Conservation (phyloP, 2,888 invertebrate genomes). For the Campoplex capitator region DNA sequence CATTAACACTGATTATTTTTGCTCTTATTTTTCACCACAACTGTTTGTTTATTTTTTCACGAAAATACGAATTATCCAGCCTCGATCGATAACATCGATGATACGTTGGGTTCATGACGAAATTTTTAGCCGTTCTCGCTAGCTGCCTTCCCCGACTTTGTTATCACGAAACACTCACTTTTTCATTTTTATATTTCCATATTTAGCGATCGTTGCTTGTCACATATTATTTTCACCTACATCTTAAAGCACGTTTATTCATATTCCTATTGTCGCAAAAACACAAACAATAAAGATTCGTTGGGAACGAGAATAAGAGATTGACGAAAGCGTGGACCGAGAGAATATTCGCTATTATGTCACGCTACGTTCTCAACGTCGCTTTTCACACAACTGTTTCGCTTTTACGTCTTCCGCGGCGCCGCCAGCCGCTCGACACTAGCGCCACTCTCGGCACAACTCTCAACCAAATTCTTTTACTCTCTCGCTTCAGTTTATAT, state of each 20-base stretch:
- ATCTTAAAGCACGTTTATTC: background rate
- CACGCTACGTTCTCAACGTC: conserved; percentile 51
- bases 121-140: conserved; percentile 7
- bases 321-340: conserved; percentile 33
- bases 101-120: conserved; percentile 58
- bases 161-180: background rate
- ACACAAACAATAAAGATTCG: background rate
- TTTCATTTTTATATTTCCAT: background rate
- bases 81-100: conserved; percentile 26
- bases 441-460: conserved; percentile 7
- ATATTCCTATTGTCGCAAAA: background rate
- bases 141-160: background rate
- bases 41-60: conserved; percentile 34
- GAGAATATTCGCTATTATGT: conserved; percentile 11
- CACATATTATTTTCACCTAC: background rate
- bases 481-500: background rate
- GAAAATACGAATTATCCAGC: conserved; percentile 32
- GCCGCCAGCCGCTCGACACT: conserved; percentile 34
- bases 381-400: conserved; percentile 52
- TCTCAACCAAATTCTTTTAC: background rate
- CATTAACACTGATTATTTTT: conserved; percentile 3
- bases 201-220: background rate
- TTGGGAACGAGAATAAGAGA: background rate
- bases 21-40: background rate
- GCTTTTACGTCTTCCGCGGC: conserved; percentile 33